Evolutionary conservation across 2,113 vertebrate genomes (phyloP), one percentile per base, ranked within the genome.

Genomic region (Hyperoodon ampullatus): DNA sequence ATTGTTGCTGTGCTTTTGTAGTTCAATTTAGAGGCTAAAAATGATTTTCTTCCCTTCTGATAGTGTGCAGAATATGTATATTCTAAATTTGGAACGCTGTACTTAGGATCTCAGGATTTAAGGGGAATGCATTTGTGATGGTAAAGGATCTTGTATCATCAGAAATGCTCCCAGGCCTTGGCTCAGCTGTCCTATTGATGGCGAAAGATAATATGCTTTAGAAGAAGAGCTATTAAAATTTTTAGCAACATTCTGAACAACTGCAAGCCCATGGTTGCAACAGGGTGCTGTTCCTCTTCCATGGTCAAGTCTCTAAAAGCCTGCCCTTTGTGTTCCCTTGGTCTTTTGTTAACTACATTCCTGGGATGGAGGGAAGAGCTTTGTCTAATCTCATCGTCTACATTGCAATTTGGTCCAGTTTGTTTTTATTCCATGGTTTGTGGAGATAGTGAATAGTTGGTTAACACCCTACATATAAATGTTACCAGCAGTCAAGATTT

Each of bases 81-180:
- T 97, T 95, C 97, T 93, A 96, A 96, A 97, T 96, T 82, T 89
- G 68, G 88, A 96, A 11, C 9, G 18, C 77, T 92, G 2, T 95
- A 44, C 70, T 90, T 89, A 92, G 60, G 33, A 80, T 93, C 85
- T 97, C 50, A 94, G 91, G 58, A 84, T 82, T 93, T 44, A 84
- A 82, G 66, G 47, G 26, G 82, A 88, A 80, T 92, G 90, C 35
- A 88, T 93, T 96, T 95, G 21, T 78, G 55, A 91, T 90, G 91
- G 33, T 77, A 28, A 88, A 93, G 60, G 87, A 75, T 66, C 85
- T 90, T 86, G 7, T 93, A 39, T 97, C 93, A 97, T 96, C 95
- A 92, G 88, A 96, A 94, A 87, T 80, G 68, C 35, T 68, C 90
- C 60, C 30, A 75, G 88, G 24, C 65, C 44, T 91, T 86, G 91